These are phyloP conservation scores for Cacatua alba DNA, from an alignment of 2,113 vertebrate species.

Conservation along the genomic window DNA sequence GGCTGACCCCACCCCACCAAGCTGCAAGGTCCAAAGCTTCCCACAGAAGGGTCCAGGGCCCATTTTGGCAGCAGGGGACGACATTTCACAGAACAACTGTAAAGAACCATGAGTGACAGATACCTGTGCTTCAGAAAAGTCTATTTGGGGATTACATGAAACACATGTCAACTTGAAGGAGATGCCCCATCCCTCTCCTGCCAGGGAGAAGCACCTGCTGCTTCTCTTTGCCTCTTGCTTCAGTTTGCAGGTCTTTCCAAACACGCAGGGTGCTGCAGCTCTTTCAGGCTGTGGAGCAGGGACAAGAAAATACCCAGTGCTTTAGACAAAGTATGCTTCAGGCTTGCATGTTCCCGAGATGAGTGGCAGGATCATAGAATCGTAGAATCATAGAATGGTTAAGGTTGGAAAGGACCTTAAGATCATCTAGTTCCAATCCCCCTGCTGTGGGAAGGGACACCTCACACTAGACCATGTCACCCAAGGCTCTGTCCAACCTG, in stretches of 20 bases:
- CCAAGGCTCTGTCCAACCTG: not conserved
- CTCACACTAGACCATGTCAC: not conserved
- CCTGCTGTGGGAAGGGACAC: not conserved
- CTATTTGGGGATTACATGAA: not conserved
- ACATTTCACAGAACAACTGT: not conserved
- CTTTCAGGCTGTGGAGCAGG: fast-evolving
- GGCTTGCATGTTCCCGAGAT: fast-evolving
- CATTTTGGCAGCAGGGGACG: not conserved
- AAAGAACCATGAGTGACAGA: not conserved
- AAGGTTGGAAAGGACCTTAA: not conserved
- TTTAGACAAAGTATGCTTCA: not conserved
- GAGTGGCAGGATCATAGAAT: not conserved
- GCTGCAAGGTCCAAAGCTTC: not conserved
- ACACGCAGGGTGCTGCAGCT: not conserved
- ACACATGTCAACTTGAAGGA: not conserved
- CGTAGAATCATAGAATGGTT: not conserved
- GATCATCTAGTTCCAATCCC: not conserved
- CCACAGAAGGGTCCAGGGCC: not conserved
- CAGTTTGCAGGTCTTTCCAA: not conserved
- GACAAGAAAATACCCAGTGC: not conserved
- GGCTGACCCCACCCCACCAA: not conserved
- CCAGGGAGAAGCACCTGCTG: not conserved
- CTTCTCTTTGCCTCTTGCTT: not conserved
- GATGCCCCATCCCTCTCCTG: not conserved
- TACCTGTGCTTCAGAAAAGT: not conserved